These are phyloP conservation scores for Sebastes dallii DNA, from an alignment of 2,797 vertebrate genomes.

Conservation along the genomic window DNA sequence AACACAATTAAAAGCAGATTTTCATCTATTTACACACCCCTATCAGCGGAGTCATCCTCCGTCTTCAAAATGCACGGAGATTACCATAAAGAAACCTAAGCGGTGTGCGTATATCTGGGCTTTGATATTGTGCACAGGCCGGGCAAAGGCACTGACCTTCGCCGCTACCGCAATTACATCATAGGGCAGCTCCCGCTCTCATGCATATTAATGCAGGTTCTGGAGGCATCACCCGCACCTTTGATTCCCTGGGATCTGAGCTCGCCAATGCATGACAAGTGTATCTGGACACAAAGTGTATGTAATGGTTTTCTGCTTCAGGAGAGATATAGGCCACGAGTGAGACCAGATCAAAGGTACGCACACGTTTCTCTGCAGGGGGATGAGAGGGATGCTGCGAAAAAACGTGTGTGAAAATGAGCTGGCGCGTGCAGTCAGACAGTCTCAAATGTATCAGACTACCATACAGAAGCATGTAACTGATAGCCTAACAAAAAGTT, in stretches of 20 bases:
- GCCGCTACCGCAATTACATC: constrained; percentile 79
- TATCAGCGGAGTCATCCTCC: constrained; percentile 37
- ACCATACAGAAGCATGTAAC: neutral
- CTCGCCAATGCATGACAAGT: constrained; percentile 75
- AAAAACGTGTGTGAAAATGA: constrained; percentile 32
- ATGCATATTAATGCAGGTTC: constrained; percentile 79
- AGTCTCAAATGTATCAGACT: neutral
- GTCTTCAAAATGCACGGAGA: constrained; percentile 50
- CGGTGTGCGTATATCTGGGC: constrained; percentile 53
- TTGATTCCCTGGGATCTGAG: constrained; percentile 79
- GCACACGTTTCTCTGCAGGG: constrained; percentile 46
- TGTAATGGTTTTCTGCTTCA: constrained; percentile 76
- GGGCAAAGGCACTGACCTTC: constrained; percentile 68
- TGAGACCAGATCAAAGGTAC: constrained; percentile 73
- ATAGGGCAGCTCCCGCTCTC: constrained; percentile 71
- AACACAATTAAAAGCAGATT: constrained; percentile 57
- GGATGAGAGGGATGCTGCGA: constrained; percentile 37
- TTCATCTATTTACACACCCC: constrained; percentile 47
- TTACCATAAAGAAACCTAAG: constrained; percentile 52
- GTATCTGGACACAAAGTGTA: constrained; percentile 72
- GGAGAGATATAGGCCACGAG: constrained; percentile 60
- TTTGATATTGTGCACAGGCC: constrained; percentile 56
- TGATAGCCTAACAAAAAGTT: neutral
- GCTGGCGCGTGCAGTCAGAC: neutral
- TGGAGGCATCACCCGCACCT: constrained; percentile 76